phyloP scores from a whole-genome alignment of 2,888 invertebrate species.

The Pseudococcus jackbeardsleyi region DNA sequence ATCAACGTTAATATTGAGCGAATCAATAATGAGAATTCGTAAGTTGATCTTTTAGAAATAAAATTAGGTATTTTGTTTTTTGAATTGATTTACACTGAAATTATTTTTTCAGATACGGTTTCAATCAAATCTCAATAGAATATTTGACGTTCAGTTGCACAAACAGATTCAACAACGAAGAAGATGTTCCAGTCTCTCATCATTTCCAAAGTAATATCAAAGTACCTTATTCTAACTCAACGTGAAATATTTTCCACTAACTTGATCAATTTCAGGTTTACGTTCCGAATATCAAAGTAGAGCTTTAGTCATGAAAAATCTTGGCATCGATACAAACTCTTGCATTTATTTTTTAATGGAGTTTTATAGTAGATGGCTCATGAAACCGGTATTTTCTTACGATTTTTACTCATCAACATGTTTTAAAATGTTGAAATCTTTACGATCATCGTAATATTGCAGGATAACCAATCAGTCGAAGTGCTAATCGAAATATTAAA shows the following conservation, averaged over 20 bases:
- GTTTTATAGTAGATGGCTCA: constrained; percentile 68
- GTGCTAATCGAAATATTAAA: constrained; percentile 73
- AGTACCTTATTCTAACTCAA: not conserved
- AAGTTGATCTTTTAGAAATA: constrained; percentile 53
- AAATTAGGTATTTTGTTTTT: constrained; percentile 11
- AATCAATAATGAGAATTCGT: constrained; percentile 66
- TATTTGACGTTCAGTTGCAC: constrained; percentile 69
- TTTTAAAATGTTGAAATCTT: not conserved
- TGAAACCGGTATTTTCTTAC: constrained; percentile 23
- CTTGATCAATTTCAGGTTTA: constrained; percentile 14
- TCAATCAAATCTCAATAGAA: constrained; percentile 77
- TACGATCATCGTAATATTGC: not conserved
- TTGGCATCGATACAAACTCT: constrained; percentile 89
- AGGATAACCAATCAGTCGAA: constrained; percentile 55
- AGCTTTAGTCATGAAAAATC: constrained; percentile 70
- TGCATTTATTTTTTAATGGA: constrained; percentile 93
- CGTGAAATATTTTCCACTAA: not conserved
- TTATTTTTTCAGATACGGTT: constrained; percentile 71
- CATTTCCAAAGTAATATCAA: constrained; percentile 35
- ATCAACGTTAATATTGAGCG: constrained; percentile 67
- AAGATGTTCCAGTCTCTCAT: constrained; percentile 18
- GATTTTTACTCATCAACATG: not conserved
- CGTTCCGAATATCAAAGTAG: not conserved
- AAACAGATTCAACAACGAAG: constrained; percentile 51
- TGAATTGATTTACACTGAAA: not conserved